phyloP scores from a whole-genome alignment of 2,888 invertebrate genomes.

The Phyllotreta cruciferae region DNA sequence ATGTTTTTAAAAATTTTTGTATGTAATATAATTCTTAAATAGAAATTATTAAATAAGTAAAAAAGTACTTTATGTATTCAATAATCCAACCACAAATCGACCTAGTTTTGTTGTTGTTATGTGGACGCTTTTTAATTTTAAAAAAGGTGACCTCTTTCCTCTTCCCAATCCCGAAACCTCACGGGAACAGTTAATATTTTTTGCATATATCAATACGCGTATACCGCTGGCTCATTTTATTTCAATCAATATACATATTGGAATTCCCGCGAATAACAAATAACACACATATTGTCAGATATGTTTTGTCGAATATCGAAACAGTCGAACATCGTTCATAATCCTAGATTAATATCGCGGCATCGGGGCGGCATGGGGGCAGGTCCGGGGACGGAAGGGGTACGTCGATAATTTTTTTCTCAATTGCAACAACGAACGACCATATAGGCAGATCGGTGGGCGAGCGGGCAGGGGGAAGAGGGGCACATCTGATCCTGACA shows the following conservation, averaged over 20 bases:
- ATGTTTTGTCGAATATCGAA: conserved; percentile 28
- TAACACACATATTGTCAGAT: conserved; percentile 22
- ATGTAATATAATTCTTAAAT: too few species aligned
- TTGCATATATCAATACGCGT: background rate
- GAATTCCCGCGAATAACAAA: conserved; percentile 23
- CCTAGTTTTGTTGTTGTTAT: too few species aligned
- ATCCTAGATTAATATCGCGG: conserved; percentile 33
- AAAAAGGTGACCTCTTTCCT: background rate
- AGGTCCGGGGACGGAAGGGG: conserved; percentile 21
- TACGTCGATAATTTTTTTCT: conserved; percentile 37
- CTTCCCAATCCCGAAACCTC: background rate
- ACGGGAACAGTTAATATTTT: conserved; percentile 1
- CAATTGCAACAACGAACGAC: conserved; percentile 36
- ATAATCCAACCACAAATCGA: too few species aligned
- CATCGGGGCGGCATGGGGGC: conserved; percentile 5
- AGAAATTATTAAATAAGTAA: too few species aligned
- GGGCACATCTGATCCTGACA: conserved; percentile 52
- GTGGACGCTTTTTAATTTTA: too few species aligned
- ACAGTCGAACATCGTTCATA: conserved; percentile 29
- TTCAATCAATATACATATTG: conserved; percentile 22
- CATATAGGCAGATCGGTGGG: conserved; percentile 16
- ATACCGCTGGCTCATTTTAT: conserved; percentile 18
- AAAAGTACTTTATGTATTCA: too few species aligned
- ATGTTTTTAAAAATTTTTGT: too few species aligned
- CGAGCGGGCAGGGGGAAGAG: conserved; percentile 15